These are phyloP conservation scores for Caenorhabditis macrosperma DNA, from an alignment of 2,888 invertebrate species.

Conservation along the genomic window DNA sequence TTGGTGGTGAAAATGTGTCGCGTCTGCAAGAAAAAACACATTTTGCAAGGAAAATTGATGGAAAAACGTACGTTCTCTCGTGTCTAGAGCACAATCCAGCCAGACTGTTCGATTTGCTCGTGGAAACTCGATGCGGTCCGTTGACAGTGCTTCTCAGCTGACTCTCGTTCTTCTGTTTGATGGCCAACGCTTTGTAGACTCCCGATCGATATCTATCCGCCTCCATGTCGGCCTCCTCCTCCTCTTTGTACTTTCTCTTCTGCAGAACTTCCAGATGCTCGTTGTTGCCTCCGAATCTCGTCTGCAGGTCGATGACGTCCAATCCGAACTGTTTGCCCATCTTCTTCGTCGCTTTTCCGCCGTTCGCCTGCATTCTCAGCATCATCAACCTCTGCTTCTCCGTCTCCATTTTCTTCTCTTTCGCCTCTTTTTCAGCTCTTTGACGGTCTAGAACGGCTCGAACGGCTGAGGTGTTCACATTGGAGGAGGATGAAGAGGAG, in stretches of 20 bases:
- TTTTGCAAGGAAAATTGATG: not conserved
- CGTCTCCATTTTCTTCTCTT: slow-evolving; percentile 58
- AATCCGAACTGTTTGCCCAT: slow-evolving; percentile 75
- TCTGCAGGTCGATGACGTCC: slow-evolving; percentile 72
- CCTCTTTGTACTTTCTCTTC: slow-evolving; percentile 69
- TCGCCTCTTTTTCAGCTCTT: slow-evolving; percentile 52
- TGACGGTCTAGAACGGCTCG: slow-evolving; percentile 63
- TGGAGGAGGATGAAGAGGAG: slow-evolving; percentile 22
- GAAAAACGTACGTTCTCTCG: slow-evolving; percentile 55
- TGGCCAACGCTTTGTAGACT: slow-evolving; percentile 65
- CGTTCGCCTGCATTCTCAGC: slow-evolving; percentile 70
- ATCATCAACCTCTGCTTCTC: slow-evolving; percentile 70
- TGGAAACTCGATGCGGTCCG: slow-evolving; percentile 65
- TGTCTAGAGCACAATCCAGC: slow-evolving; percentile 65
- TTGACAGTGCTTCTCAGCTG: slow-evolving; percentile 28
- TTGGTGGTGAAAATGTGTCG: slow-evolving; percentile 68
- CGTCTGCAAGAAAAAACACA: slow-evolving; percentile 37
- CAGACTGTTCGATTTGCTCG: slow-evolving; percentile 68
- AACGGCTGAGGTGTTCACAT: slow-evolving; percentile 51
- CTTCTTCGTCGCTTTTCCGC: slow-evolving; percentile 77
- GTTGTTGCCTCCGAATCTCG: slow-evolving; percentile 69
- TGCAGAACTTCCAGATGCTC: slow-evolving; percentile 65
- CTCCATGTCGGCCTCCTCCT: slow-evolving; percentile 67
- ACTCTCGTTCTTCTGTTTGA: slow-evolving; percentile 62
- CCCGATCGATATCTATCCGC: slow-evolving; percentile 61